A percentile compares a stretch with the other conserved stretches of the same genome.
phyloP scores from a whole-genome alignment of 2,888 invertebrate genomes.

The Eustalomyia histrio region DNA sequence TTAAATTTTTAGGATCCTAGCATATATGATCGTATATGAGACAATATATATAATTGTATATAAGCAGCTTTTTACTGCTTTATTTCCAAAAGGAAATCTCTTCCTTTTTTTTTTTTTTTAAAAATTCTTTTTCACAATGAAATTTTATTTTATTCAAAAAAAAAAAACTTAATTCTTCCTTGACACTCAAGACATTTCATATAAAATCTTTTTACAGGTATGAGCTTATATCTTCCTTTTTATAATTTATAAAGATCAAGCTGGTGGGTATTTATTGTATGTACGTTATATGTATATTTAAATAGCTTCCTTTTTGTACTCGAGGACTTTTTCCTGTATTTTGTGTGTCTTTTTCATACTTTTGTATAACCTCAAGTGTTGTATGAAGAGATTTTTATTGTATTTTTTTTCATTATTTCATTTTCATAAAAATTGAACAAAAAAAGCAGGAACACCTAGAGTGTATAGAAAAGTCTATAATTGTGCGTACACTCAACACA shows the following conservation, averaged over 20 bases:
- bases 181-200: neutral
- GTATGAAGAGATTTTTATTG: neutral
- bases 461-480: slow-evolving; percentile 6
- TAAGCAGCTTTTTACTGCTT: too few relatives aligned
- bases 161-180: neutral
- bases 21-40: too few relatives aligned
- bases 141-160: too few relatives aligned
- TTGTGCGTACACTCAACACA: neutral
- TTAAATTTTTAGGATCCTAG: too few relatives aligned
- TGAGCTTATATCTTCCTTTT: neutral
- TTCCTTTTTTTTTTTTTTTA: too few relatives aligned
- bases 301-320: slow-evolving; percentile 17
- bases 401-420: neutral
- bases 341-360: too few relatives aligned
- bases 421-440: neutral
- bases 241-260: neutral
- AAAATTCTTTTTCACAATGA: too few relatives aligned
- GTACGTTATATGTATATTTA: slow-evolving; percentile 22
- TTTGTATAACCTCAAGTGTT: neutral
- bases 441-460: neutral
- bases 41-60: too few relatives aligned
- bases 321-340: neutral
- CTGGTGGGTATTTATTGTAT: neutral
- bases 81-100: too few relatives aligned
- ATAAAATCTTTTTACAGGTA: neutral